A percentile compares a stretch with the other conserved stretches of the same genome.
Conservation (phyloP, 2,888 invertebrate species). For the Tholera decimalis region DNA sequence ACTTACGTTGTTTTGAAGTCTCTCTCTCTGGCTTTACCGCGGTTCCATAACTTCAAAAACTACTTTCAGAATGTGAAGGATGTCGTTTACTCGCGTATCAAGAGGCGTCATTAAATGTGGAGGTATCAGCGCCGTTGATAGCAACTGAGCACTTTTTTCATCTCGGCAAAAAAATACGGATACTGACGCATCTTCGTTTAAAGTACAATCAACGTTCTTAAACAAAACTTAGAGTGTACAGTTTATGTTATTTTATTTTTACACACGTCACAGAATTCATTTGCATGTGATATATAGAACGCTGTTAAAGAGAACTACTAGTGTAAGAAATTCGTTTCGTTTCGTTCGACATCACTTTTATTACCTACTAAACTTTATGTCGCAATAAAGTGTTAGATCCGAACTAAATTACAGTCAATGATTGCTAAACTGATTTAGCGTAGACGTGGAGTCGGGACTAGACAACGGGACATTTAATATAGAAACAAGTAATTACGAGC, state of each 20-base stretch:
- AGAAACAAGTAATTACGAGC: conserved; percentile 12
- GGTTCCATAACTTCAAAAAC: not conserved
- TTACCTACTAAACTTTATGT: conserved; percentile 7
- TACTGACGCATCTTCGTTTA: not conserved
- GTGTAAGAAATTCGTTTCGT: not conserved
- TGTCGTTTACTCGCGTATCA: not conserved
- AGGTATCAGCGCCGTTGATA: not conserved
- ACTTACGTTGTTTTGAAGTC: not conserved
- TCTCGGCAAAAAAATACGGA: not conserved
- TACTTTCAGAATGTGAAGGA: not conserved
- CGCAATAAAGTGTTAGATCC: conserved; percentile 17
- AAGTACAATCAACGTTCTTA: not conserved
- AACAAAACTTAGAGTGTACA: not conserved
- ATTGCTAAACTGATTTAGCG: conserved; percentile 25
- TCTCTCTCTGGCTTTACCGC: not conserved
- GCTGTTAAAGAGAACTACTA: not conserved
- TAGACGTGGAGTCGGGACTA: not conserved
- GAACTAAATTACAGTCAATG: conserved; percentile 23
- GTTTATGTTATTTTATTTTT: not conserved
- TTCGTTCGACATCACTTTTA: conserved; percentile 5
- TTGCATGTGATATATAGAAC: not conserved
- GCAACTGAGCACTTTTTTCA: not conserved
- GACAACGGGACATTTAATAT: conserved; percentile 26
- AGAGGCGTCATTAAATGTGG: conserved; percentile 9
- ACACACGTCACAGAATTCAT: not conserved